Evolutionary conservation across 92 coral and sea anemone genomes (phyloP).

Genomic region (Blastomussa wellsi): DNA sequence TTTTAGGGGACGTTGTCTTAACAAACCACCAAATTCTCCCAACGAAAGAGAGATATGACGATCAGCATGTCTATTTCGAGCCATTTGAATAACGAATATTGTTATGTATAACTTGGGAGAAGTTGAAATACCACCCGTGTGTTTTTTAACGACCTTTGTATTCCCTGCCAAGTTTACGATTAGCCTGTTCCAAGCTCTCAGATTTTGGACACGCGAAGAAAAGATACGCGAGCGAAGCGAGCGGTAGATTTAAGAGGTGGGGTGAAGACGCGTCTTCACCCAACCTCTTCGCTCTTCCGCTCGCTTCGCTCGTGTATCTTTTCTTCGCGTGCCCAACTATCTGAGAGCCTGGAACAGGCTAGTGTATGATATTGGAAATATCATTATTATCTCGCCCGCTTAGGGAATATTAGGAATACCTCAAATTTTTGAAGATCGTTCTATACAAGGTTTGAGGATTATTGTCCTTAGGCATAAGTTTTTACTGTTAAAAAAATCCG

Average conservation of each 20-base stretch:
- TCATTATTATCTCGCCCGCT: neutral
- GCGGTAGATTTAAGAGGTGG: too few relatives aligned
- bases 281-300: too few relatives aligned
- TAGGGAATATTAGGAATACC: neutral
- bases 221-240: too few relatives aligned
- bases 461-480: neutral
- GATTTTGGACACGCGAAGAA: too few relatives aligned
- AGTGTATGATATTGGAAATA: neutral
- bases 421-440: neutral
- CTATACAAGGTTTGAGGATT: too few relatives aligned
- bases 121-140: conserved; percentile 1
- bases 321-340: too few relatives aligned
- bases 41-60: neutral
- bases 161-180: neutral
- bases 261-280: too few relatives aligned
- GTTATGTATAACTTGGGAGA: neutral
- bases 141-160: neutral
- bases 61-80: neutral
- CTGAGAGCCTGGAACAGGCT: too few relatives aligned
- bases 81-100: neutral
- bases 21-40: too few relatives aligned
- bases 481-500: neutral
- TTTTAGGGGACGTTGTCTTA: too few relatives aligned
- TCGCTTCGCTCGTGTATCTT: too few relatives aligned
- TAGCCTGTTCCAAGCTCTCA: too few relatives aligned